A percentile compares a stretch with the other conserved stretches of the same genome.
Evolutionary conservation across 2,888 invertebrate genomes (phyloP).

Genomic region (Drosophila falleni): DNA sequence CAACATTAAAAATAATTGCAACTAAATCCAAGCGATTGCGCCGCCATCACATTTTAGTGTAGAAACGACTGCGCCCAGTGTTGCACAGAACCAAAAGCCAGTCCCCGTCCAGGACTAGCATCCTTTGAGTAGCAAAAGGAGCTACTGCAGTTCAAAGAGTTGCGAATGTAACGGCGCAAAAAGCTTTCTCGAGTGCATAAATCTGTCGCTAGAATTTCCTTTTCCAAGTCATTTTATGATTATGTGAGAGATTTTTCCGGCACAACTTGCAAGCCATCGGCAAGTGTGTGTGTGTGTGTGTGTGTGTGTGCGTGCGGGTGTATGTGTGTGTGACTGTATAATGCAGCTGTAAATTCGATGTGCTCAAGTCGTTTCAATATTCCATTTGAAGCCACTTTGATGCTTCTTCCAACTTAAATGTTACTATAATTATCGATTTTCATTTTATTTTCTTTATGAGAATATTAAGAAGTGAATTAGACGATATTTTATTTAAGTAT

Average conservation of each 20-base stretch:
- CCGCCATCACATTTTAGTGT: conserved; percentile 77
- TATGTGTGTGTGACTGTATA: conserved; percentile 52
- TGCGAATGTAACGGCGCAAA: conserved; percentile 66
- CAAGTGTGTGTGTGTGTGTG: conserved; percentile 8
- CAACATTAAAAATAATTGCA: conserved; percentile 83
- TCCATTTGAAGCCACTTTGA: conserved; percentile 72
- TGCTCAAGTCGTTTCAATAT: conserved; percentile 58
- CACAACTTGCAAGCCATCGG: conserved; percentile 65
- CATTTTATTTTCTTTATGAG: neutral
- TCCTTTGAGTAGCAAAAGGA: conserved; percentile 11
- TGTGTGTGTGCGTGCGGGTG: conserved; percentile 12
- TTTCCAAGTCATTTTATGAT: conserved; percentile 78
- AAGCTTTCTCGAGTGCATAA: conserved; percentile 79
- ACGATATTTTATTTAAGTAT: neutral
- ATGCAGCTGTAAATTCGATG: conserved; percentile 71
- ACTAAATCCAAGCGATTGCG: conserved; percentile 80
- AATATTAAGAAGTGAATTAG: neutral
- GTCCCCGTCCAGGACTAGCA: conserved; percentile 26
- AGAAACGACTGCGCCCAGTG: conserved; percentile 49
- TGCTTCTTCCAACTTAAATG: conserved; percentile 67
- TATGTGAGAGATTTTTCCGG: conserved; percentile 78
- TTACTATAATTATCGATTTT: conserved; percentile 57
- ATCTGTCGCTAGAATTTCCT: conserved; percentile 77
- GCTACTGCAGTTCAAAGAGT: conserved; percentile 29
- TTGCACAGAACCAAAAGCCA: conserved; percentile 28